Evolutionary conservation across 2,888 invertebrate species (phyloP).

Genomic region (Amiota communis): DNA sequence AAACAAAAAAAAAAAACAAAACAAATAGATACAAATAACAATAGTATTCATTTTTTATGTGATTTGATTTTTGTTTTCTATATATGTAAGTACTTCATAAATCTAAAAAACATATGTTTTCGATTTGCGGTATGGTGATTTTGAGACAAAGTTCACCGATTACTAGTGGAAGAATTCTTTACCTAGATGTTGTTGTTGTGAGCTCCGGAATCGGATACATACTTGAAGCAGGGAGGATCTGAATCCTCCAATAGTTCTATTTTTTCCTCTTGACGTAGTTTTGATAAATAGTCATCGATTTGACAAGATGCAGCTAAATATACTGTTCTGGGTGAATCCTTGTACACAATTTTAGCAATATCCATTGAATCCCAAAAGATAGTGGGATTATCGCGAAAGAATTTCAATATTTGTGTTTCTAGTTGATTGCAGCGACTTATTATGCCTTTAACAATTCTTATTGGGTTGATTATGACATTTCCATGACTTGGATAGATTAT

Average conservation of each 20-base stretch:
- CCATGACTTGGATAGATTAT: conserved; percentile 96
- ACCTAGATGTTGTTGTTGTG: too few species aligned
- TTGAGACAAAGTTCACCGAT: too few species aligned
- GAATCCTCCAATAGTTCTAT: conserved; percentile 35
- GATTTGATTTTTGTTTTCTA: too few species aligned
- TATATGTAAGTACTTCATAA: too few species aligned
- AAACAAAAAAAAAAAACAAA: too few species aligned
- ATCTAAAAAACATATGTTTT: too few species aligned
- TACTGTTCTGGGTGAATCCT: conserved; percentile 82
- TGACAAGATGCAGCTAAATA: conserved; percentile 88
- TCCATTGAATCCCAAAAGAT: conserved; percentile 81
- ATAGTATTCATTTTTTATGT: too few species aligned
- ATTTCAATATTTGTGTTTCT: conserved; percentile 86
- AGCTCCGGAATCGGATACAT: too few species aligned
- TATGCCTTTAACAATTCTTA: conserved; percentile 84
- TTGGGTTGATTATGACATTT: conserved; percentile 83
- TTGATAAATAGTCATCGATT: conserved; percentile 88
- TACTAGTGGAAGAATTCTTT: too few species aligned
- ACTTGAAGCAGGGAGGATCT: conserved; percentile 69
- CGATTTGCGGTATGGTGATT: too few species aligned
- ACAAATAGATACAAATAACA: too few species aligned
- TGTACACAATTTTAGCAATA: conserved; percentile 86
- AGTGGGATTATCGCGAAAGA: conserved; percentile 75
- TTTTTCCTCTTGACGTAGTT: conserved; percentile 85
- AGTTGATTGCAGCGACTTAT: conserved; percentile 88